These are phyloP conservation scores for Melipona bicolor DNA, from an alignment of 2,888 invertebrate genomes.

Conservation along the genomic window DNA sequence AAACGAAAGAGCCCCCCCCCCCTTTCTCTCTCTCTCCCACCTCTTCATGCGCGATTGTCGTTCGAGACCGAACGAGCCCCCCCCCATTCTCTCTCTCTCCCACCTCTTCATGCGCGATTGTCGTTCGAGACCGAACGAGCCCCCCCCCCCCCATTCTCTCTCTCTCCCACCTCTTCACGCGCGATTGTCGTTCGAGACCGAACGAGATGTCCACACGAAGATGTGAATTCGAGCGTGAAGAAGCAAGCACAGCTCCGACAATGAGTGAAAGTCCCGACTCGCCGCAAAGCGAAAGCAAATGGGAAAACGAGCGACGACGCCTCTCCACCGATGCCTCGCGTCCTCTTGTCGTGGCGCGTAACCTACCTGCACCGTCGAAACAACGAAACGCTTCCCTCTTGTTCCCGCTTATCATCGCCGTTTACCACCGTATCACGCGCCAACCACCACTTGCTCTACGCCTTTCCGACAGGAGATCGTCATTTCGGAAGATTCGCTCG, in stretches of 20 bases:
- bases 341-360: not conserved
- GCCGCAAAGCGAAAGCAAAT: slow-evolving; percentile 63
- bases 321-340: not conserved
- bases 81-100: too few species aligned
- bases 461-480: not conserved
- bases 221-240: slow-evolving; percentile 66
- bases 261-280: slow-evolving; percentile 65
- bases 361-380: slow-evolving; percentile 12
- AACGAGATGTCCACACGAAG: slow-evolving; percentile 42
- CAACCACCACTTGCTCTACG: not conserved
- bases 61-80: slow-evolving; percentile 14
- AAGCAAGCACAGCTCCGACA: slow-evolving; percentile 46
- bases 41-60: not conserved
- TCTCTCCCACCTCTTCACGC: not conserved
- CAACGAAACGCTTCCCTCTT: not conserved
- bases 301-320: slow-evolving; percentile 46
- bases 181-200: not conserved
- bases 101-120: not conserved
- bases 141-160: too few species aligned
- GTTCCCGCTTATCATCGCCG: not conserved
- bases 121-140: not conserved
- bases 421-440: not conserved
- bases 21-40: too few species aligned
- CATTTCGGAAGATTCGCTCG: not conserved
- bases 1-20: not conserved